Evolutionary conservation across 2,113 vertebrate species (phyloP), one percentile per base, ranked within the genome.

Genomic region (Cottus gobio): DNA sequence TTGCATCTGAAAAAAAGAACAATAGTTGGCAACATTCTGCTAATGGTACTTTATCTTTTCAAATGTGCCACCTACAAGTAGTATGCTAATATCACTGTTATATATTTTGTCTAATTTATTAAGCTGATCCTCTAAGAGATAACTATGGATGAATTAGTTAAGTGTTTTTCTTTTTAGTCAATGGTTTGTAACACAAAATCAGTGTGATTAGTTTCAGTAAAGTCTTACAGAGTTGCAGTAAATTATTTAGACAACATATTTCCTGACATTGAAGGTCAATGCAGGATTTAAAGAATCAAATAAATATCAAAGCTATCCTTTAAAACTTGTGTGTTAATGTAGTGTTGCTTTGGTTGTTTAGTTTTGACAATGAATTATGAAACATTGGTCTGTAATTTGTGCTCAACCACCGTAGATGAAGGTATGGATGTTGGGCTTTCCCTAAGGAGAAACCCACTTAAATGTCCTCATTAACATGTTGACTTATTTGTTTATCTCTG

Each of bases 381-480:
- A 69, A 34, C 28, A 8, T 24, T 39, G 12, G 15, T 42, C 8
- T 22, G 10, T 31, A 68, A 50, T 28, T 16, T 56, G 22, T n/a
- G 1, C 60, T 58, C 36, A 46, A 39, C 30, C 3, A 20, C 11
- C 20, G 2, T 68, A 7, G 54, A 58, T 44, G 31, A 22, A 22
- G 60, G 11, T 30, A n/a, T 31, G 10, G n/a, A 4, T 71, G 61
- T 56, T 60, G 18, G 18, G 26, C 11, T 66, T 84, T 54, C 69
- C 5, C 2, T 22, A 13, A 12, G 28, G 36, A 58, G 22, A 31
- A 61, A 72, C 20, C 34, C 36, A 3, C 46, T n/a, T 3, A 65
- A 52, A 9, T 22, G 3, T 20, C 15, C 22, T 34, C 20, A 30
- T 20, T 9, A 5, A 62, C 7, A 34, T 26, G 48, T 24, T 36